Evolutionary conservation across 1,140 invertebrate species (phyloP), one percentile per base, ranked within the genome.

Genomic region (Leptinotarsa undecemlineata): DNA sequence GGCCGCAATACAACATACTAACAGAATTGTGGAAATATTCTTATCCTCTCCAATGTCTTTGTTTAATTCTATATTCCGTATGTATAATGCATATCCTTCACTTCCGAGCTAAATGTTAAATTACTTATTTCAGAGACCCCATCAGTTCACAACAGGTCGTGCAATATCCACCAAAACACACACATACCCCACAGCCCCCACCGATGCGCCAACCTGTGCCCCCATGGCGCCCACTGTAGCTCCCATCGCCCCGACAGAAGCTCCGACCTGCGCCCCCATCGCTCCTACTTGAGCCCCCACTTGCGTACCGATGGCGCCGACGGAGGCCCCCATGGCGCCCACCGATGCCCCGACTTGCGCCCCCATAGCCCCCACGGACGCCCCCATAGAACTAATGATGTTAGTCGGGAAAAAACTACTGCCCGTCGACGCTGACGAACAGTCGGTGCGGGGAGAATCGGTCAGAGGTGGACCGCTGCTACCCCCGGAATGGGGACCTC

Each of bases 391-490:
- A 73, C 82, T 85, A 60, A 85, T 85, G 26, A 85, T 85, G 73
- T 83, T 84, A 71, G 81, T 83, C 6, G 82, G 83, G 68, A 84
- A 84, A 77, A 85, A 85, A 68, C 83, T 84, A 19, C 77, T 78
- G 60, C 77, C 74, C 47, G 78, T 78, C 14, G 79, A 77, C 76
- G 72, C 63, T 17, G 51, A 57, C 6, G 51, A 57, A 57, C 51
- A 57, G n/a, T 57, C 51, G n/a, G 51, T 57, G n/a, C 51, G 51
- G 4, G 51, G 51, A 19, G 51, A 57, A 77, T 68, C 92, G 15
- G 85, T 87, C 83, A 85, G 86, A 81, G 85, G 87, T 78, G 87
- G 87, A 82, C 86, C 87, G n/a, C 80, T 79, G 70, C 81, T 81
- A 67, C 83, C 83, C 73, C 77, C 80, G 13, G 82, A 83, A 73